Evolutionary conservation across 2,113 vertebrate species (phyloP).

Genomic region (Otus sunia): DNA sequence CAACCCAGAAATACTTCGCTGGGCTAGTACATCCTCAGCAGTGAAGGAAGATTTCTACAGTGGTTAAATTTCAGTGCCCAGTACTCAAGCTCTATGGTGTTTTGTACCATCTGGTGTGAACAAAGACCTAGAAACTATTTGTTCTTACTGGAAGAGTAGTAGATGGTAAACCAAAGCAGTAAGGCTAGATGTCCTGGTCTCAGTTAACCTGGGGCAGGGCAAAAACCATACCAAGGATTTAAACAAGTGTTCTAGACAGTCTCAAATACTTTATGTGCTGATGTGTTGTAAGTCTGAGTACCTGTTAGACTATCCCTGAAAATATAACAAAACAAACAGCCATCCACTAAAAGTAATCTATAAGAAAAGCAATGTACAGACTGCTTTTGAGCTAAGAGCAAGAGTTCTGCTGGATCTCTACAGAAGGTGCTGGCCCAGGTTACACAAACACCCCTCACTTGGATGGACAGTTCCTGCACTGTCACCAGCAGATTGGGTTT

Average conservation of each 20-base stretch:
- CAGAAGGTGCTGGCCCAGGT: background rate
- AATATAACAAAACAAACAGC: too few species aligned
- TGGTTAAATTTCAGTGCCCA: background rate
- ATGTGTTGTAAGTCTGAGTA: too few species aligned
- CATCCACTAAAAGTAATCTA: too few species aligned
- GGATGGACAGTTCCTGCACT: background rate
- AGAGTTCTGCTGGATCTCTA: background rate
- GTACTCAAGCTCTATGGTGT: background rate
- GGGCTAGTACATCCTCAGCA: background rate
- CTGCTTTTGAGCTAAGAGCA: background rate
- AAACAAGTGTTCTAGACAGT: too few species aligned
- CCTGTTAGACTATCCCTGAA: too few species aligned
- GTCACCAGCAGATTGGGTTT: background rate
- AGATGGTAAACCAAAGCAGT: background rate
- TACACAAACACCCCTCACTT: background rate
- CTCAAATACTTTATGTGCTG: too few species aligned
- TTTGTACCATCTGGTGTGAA: background rate
- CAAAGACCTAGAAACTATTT: background rate
- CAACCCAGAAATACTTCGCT: background rate
- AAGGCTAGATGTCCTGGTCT: background rate
- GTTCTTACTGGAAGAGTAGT: background rate
- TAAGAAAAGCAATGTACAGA: background rate
- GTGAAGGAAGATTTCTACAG: background rate
- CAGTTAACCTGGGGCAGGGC: background rate
- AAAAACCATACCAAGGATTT: background rate